Base-by-base conservation (phyloP, 37 sponge, comb jelly and placozoan genomes). In the Mnemiopsis leidyi region DNA sequence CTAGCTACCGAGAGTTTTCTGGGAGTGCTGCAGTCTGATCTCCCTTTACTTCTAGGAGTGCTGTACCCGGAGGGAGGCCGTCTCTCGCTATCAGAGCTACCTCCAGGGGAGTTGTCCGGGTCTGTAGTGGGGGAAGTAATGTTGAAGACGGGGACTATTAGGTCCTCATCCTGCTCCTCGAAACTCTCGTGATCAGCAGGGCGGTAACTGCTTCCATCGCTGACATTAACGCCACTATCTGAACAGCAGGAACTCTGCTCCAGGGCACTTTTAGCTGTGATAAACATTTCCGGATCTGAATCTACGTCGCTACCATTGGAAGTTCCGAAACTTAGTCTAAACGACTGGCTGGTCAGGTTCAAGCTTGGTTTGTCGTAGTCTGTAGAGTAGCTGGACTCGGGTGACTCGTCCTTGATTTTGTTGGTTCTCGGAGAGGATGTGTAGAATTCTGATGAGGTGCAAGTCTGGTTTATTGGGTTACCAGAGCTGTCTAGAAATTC, bases 191-290 rank as follows among this genome's bases (percentile, higher is more conserved):
- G 90, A 85, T 85, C 90, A 23, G 61, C 61, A 25, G 90, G 90
- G 1, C 90, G 39, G 90, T 85, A 85, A 23, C 90, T 85, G 36
- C 61, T 85, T 16, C 90, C n/a, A 28, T 85, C 90, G 36, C 90
- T 85, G 48, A 85, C 90, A 39, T 85, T 38, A 0, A 85, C 90
- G 61, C 90, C 90, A 29, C 90, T 85, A 85, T 85, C 90, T 39
- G 90, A 85, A 33, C 90, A 85, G 3, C n/a, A 40, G 0, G 61
- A 29, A 0, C 35, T 35, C 20, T 79, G 31, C 3, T 85, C 90
- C 2, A 40, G 3, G 24, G 25, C 48, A 38, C 90, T 40, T 36
- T 77, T 77, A 34, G 79, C 79, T 32, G 79, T 77, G 7, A 77
- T 77, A 18, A 31, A 77, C 79, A 77, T 16, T 36, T 34, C 36